Evolutionary conservation across 1,140 invertebrate genomes (phyloP).

Genomic region (Bombus superbus): DNA sequence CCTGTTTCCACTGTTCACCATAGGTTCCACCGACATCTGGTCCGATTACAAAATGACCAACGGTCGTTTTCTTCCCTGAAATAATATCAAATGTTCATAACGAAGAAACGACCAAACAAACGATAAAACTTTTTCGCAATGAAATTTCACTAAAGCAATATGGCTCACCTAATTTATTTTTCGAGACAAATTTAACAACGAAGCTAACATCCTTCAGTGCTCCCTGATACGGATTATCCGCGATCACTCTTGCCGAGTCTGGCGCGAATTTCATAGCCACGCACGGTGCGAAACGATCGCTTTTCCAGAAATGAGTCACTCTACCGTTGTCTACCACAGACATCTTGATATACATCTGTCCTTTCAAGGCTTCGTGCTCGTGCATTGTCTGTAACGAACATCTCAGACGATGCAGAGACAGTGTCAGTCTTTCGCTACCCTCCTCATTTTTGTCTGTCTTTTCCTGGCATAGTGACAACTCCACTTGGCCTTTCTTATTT

Average conservation of each 20-base stretch:
- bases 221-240: conserved; percentile 80
- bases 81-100: neutral
- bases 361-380: conserved; percentile 86
- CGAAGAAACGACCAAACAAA: neutral
- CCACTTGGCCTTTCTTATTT: conserved; percentile 87
- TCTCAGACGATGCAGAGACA: conserved; percentile 79
- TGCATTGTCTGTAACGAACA: conserved; percentile 88
- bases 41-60: conserved; percentile 83
- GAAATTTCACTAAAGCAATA: neutral
- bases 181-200: conserved; percentile 80
- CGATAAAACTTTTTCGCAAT: neutral
- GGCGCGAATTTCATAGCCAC: conserved; percentile 83
- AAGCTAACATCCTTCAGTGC: conserved; percentile 80
- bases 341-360: conserved; percentile 89
- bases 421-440: conserved; percentile 83
- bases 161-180: conserved; percentile 79
- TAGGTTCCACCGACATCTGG: conserved; percentile 79
- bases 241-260: conserved; percentile 76
- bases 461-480: conserved; percentile 85
- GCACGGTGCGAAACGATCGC: conserved; percentile 87
- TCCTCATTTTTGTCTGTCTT: conserved; percentile 86
- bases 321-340: conserved; percentile 87
- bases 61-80: conserved; percentile 84
- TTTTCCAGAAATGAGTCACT: conserved; percentile 89
- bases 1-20: conserved; percentile 81